These are phyloP conservation scores for Planococcus citri DNA, from an alignment of 1,140 invertebrate species.

Conservation along the genomic window DNA sequence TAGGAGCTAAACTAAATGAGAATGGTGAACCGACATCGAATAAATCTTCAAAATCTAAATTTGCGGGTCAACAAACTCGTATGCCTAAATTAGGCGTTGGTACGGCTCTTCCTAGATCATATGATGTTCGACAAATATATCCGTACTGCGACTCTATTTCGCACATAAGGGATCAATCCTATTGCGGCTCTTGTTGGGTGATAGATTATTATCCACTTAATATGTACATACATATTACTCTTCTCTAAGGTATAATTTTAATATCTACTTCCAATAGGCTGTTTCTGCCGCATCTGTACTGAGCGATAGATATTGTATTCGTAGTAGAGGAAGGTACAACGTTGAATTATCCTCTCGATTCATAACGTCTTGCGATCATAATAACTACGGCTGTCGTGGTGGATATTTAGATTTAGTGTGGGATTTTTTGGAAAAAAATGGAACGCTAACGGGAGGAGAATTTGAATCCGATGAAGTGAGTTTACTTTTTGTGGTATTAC, in stretches of 20 bases:
- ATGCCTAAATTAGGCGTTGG: background rate
- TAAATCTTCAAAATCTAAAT: background rate
- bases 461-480: constrained; percentile 22
- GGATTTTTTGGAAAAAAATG: constrained; percentile 17
- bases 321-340: constrained; percentile 39
- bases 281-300: constrained; percentile 49
- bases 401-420: constrained; percentile 16
- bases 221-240: background rate
- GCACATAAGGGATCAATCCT: constrained; percentile 62
- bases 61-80: background rate
- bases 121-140: constrained; percentile 70
- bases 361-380: constrained; percentile 31
- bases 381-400: constrained; percentile 22
- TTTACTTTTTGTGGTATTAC: too few relatives aligned
- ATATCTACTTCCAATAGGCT: constrained; percentile 42
- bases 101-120: constrained; percentile 32
- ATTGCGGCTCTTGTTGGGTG: constrained; percentile 54
- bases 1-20: too few relatives aligned
- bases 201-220: constrained; percentile 22
- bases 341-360: constrained; percentile 49
- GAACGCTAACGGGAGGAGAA: constrained; percentile 24
- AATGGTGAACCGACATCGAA: too few relatives aligned
- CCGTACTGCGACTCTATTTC: constrained; percentile 67
- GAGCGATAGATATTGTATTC: constrained; percentile 55
- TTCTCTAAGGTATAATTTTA: too few relatives aligned